Conservation (phyloP, 2,888 invertebrate species). For the Apotomis betuletana region DNA sequence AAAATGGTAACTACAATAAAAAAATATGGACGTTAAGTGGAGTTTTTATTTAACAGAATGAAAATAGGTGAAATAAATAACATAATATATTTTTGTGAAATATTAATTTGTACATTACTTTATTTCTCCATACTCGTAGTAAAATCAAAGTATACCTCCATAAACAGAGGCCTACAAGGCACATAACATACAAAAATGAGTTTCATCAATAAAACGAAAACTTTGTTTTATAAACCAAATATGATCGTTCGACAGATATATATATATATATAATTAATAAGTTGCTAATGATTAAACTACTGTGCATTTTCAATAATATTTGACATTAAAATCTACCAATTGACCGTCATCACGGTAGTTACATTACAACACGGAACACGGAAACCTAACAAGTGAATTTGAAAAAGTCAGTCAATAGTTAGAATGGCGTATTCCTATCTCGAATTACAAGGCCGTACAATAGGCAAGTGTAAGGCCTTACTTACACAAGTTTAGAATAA, state of each 20-base stretch:
- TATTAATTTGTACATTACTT: slow-evolving; percentile 82
- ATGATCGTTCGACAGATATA: slow-evolving; percentile 29
- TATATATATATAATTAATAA: slow-evolving; percentile 28
- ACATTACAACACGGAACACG: slow-evolving; percentile 26
- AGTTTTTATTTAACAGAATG: slow-evolving; percentile 77
- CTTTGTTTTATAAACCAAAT: slow-evolving; percentile 28
- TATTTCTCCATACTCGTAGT: slow-evolving; percentile 61
- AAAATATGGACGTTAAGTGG: slow-evolving; percentile 59
- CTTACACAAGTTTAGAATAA: slow-evolving; percentile 60
- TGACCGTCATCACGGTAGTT: slow-evolving; percentile 25
- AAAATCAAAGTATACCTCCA: slow-evolving; percentile 66
- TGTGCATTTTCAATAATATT: slow-evolving; percentile 36
- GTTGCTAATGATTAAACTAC: slow-evolving; percentile 34
- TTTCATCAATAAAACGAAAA: slow-evolving; percentile 50
- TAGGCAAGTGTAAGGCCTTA: slow-evolving; percentile 63
- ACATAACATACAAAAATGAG: slow-evolving; percentile 70
- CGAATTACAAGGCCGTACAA: slow-evolving; percentile 66
- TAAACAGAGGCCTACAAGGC: slow-evolving; percentile 72
- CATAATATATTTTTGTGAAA: slow-evolving; percentile 79
- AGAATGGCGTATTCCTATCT: slow-evolving; percentile 62
- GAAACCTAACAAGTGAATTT: slow-evolving; percentile 31
- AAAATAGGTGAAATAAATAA: slow-evolving; percentile 81
- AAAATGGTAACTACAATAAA: slow-evolving; percentile 6
- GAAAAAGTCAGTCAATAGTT: slow-evolving; percentile 59
- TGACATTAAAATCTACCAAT: slow-evolving; percentile 37